Base-by-base conservation (phyloP, 2,797 vertebrate species). In the Peromyscus melanophrys region DNA sequence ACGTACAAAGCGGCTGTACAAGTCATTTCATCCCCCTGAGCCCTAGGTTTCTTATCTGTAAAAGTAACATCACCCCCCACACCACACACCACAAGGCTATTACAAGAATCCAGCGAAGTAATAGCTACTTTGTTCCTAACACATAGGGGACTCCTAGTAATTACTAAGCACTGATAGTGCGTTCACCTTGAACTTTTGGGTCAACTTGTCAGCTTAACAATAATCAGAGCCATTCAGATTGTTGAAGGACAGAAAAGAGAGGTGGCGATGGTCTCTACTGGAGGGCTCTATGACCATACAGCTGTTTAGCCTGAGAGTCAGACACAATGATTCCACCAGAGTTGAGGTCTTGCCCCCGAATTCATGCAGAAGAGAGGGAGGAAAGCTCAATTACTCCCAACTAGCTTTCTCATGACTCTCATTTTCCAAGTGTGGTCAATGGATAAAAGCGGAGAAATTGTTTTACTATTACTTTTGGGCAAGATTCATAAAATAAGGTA, bases 61-160 rank as follows among this genome's bases (percentile, higher is more conserved):
- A 52, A 85, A 94, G 82, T 81, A 27, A 90, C 31, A 34, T 23
- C 43, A n/a, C 40, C 49, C 75, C 19, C 10, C 46, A 49, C 46
- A 49, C 46, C 49, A 49, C 49, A 84, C 52, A 63, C 73, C 71
- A 89, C 25, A 80, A 90, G 75, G 29, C 34, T 52, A 57, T 75
- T 69, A 85, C 4, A 8, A 85, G 81, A 93, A 90, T 43, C 4
- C 52, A 57, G 52, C 16, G 1, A 86, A 52, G 61, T 87, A 84
- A 43, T 3, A 63, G 67, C 73, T 65, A 69, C 16, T 40, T 29
- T 89, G 77, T 85, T 80, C 31, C 90, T 75, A 96, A 89, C 52
- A 95, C 52, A 87, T 46, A 73, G 83, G 34, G 91, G 86, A 89
- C 52, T 82, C 78, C 21, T 91, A 52, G 71, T 59, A 86, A 95